A percentile compares a stretch with the other conserved stretches of the same genome.
These are phyloP conservation scores for Pleuronectes platessa DNA, from an alignment of 2,113 vertebrate species.

Conservation along the genomic window DNA sequence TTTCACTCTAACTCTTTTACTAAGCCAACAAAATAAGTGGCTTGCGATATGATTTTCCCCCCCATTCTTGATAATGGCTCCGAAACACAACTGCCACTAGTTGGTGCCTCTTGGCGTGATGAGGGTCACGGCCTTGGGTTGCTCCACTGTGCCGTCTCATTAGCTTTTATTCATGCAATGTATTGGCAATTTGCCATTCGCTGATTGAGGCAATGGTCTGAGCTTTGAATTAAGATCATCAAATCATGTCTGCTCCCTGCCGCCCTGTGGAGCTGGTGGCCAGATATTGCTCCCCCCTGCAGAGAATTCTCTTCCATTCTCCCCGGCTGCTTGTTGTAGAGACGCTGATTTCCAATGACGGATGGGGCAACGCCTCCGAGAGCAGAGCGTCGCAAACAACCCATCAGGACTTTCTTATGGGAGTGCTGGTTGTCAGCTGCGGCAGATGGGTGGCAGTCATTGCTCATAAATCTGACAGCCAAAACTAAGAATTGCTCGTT, in stretches of 20 bases:
- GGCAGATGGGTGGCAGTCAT: slow-evolving; percentile 38
- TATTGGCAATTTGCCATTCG: slow-evolving; percentile 35
- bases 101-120: slow-evolving; percentile 16
- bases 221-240: slow-evolving; percentile 28
- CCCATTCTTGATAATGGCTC: neutral
- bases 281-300: slow-evolving; percentile 2
- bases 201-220: slow-evolving; percentile 37
- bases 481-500: slow-evolving; percentile 37
- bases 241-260: slow-evolving; percentile 8
- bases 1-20: neutral
- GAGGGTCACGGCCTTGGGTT: slow-evolving; percentile 36
- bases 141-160: slow-evolving; percentile 36
- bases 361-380: slow-evolving; percentile 49
- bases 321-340: slow-evolving; percentile 32
- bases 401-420: slow-evolving; percentile 54
- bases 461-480: slow-evolving; percentile 42
- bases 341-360: slow-evolving; percentile 55
- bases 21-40: slow-evolving; percentile 4
- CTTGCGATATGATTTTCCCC: neutral
- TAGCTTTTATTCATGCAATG: slow-evolving; percentile 53
- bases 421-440: slow-evolving; percentile 36
- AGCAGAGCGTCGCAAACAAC: slow-evolving; percentile 41
- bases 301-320: slow-evolving; percentile 21
- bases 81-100: neutral
- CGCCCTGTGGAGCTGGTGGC: neutral